Evolutionary conservation across 1,140 invertebrate species (phyloP).

Genomic region (Neomicropteryx cornuta): DNA sequence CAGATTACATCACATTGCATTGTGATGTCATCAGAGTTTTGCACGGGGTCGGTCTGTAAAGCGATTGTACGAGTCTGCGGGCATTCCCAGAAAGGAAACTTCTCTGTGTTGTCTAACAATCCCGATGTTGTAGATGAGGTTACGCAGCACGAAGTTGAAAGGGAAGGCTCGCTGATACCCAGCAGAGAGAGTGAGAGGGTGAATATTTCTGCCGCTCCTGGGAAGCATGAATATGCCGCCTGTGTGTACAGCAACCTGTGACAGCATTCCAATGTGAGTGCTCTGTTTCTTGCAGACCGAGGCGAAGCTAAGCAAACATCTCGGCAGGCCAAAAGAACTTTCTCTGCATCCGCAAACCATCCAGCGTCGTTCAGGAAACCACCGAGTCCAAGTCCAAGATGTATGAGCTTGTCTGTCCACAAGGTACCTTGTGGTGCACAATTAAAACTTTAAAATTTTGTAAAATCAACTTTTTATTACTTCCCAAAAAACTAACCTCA

Average conservation of each 20-base stretch:
- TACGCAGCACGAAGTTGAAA: too few species aligned
- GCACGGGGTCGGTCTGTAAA: too few species aligned
- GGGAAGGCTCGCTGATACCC: too few species aligned
- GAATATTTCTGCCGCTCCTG: conserved; percentile 53
- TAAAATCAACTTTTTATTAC: too few species aligned
- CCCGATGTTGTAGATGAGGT: too few species aligned
- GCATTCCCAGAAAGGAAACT: too few species aligned
- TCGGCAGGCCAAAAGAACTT: conserved; percentile 52
- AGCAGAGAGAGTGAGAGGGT: conserved; percentile 45
- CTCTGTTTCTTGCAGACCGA: conserved; percentile 32
- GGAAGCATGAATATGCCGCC: conserved; percentile 66
- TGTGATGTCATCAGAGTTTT: too few species aligned
- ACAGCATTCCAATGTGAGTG: conserved; percentile 56
- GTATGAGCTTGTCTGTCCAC: conserved; percentile 23
- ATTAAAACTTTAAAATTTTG: too few species aligned
- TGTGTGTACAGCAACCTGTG: conserved; percentile 75
- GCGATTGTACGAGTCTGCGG: too few species aligned
- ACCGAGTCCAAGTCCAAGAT: conserved; percentile 38
- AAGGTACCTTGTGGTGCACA: conserved; percentile 4
- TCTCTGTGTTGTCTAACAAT: too few species aligned
- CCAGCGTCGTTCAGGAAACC: conserved; percentile 79
- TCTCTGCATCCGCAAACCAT: conserved; percentile 65
- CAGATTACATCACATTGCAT: too few species aligned
- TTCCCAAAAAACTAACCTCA: too few species aligned
- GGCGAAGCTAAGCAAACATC: conserved; percentile 43